Conservation (phyloP, 2,888 invertebrate genomes). For the Melinopterus prodromus region DNA sequence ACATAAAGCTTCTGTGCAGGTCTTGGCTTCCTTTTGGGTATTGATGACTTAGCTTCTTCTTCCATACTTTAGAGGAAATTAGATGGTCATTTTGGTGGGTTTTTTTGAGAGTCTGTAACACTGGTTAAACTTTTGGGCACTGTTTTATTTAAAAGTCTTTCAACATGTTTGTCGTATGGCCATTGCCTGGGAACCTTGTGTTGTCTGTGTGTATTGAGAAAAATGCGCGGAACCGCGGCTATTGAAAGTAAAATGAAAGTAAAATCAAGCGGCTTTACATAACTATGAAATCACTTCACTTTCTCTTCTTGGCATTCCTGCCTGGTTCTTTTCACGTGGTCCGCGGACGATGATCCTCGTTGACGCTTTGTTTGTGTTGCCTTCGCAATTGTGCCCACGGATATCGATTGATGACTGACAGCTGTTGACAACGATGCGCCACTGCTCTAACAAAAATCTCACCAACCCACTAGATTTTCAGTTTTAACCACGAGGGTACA, state of each 20-base stretch:
- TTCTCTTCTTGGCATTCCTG: constrained; percentile 53
- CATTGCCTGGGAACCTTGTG: not conserved
- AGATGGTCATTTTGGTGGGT: not conserved
- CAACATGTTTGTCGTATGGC: not conserved
- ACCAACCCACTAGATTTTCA: not conserved
- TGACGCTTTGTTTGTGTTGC: not conserved
- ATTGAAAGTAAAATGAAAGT: constrained; percentile 57
- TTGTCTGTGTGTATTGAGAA: not conserved
- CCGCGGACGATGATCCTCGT: not conserved
- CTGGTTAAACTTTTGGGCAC: not conserved
- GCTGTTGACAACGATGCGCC: not conserved
- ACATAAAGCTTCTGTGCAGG: constrained; percentile 57
- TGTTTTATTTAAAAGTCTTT: not conserved
- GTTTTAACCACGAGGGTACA: not conserved
- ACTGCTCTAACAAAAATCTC: not conserved
- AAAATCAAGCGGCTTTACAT: constrained; percentile 58
- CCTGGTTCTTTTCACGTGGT: constrained; percentile 5
- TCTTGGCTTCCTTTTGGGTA: constrained; percentile 41
- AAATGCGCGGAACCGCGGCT: constrained; percentile 32
- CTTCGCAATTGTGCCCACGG: not conserved
- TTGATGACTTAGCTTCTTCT: constrained; percentile 17
- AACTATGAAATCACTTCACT: constrained; percentile 59
- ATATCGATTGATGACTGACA: not conserved
- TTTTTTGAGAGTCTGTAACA: not conserved
- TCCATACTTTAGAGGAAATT: constrained; percentile 18